Base-by-base conservation (phyloP, 2,113 vertebrate genomes). In the Xyrauchen texanus region DNA sequence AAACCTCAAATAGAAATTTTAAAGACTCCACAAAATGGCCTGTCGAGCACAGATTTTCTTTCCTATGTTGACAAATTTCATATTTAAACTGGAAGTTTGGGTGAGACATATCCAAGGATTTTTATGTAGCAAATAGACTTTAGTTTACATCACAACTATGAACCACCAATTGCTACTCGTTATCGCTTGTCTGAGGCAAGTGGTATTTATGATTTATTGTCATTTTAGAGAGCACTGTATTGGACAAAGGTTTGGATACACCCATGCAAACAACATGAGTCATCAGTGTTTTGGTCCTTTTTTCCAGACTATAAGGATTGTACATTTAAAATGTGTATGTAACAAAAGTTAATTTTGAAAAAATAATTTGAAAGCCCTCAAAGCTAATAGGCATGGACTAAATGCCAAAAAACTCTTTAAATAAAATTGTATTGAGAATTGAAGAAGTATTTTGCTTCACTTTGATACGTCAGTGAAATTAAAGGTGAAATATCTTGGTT, bases 1-100 rank as follows among this genome's bases (percentile, higher is more conserved):
- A 65, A 76, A 11, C 63, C 45, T 81, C 69, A 53, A 73, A 76
- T 60, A 65, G 44, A 65, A 80, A 73, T n/a, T 49, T 76, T 67
- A 81, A 80, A 76, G 44, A 21, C 44, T 7, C 57, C 44, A 49
- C 63, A 47, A 51, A 75, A 75, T 63, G 46, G 21, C 7, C 49
- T 34, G 16, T 15, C 45, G 7, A 44, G 8, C 65, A 61, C 6
- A 6, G 7, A 4, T 75, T 42, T 75, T 42, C 13, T 63, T 52
- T 65, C 9, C 49, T 65, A 3, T 21, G 61, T 9, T 21, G 34
- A 42, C 10, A 42, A 42, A 58, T n/a, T 58, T 15, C 55, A 13
- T 58, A n/a, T 58, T 11, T 7, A 15, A 15, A n/a, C 5, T n/a
- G 47, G 8, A 49, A 49, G 47, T 49, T 2, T 6, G 8, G 47